A percentile compares a stretch with the other conserved stretches of the same genome.
These are phyloP conservation scores for Hypanus sabinus DNA, from an alignment of 2,113 vertebrate species.

Conservation along the genomic window DNA sequence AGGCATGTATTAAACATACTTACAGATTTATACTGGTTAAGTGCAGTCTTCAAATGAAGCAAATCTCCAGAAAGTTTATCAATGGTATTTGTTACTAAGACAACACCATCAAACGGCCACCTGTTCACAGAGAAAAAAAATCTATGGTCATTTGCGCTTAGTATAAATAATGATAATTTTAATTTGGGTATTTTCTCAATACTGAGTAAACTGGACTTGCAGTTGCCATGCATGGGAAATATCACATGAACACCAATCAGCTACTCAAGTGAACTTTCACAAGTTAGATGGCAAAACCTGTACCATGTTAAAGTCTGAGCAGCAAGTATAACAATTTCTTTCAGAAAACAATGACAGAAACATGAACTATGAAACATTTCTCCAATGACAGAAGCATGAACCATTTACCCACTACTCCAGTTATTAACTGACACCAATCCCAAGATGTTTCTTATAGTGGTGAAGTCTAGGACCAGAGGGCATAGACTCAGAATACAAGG, in stretches of 20 bases:
- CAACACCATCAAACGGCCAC: constrained; percentile 63
- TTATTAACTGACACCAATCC: no score
- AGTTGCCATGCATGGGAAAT: neutral
- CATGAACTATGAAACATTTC: no score
- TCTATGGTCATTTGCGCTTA: neutral
- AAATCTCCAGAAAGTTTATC: constrained; percentile 53
- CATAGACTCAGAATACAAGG: no score
- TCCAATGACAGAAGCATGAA: no score
- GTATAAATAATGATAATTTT: no score
- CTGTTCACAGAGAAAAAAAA: constrained; percentile 48
- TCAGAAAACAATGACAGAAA: no score
- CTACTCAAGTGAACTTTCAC: neutral
- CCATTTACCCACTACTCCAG: no score
- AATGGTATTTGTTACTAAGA: constrained; percentile 55
- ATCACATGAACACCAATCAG: neutral
- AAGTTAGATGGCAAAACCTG: neutral
- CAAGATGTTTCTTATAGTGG: no score
- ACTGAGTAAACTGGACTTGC: neutral
- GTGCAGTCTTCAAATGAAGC: constrained; percentile 51
- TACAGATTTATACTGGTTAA: constrained; percentile 60
- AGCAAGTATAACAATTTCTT: neutral
- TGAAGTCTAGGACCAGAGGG: no score
- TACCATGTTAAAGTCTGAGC: neutral
- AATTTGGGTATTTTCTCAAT: neutral
- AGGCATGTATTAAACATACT: constrained; percentile 38